Base-by-base conservation (phyloP, 2,888 invertebrate species). In the Polyommatus iphigenia region DNA sequence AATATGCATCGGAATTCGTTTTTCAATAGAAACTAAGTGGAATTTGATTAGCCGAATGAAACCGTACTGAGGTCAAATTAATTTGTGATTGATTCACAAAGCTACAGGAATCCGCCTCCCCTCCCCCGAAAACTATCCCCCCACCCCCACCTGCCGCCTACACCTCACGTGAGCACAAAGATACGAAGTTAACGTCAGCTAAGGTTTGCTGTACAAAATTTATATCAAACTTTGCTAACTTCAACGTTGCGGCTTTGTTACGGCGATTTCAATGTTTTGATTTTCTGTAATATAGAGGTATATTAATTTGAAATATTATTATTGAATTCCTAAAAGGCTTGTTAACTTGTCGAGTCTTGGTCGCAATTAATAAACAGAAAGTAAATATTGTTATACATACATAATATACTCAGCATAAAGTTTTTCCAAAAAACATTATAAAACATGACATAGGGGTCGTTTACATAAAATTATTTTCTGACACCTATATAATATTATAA, bases 51-150 rank as follows among this genome's bases (percentile, higher is more conserved):
- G 78, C 62, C 59, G 84, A 88, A 85, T 87, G 85, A 85, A 87
- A 85, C 88, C 84, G 41, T 59, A 75, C 41, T 71, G 87, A 86
- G 87, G 86, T 85, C 85, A 87, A 91, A 91, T 91, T 91, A 91
- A 90, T 89, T 90, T 89, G 86, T 91, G 91, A 92, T 92, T 90
- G 91, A 91, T 92, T 90, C 89, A 89, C 89, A 92, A 91, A 90
- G 90, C 91, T 90, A 88, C 89, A 88, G 89, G 90, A 88, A 89
- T 87, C 82, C 84, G 24, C 36, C 46, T 15, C 20, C 24, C 50
- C 73, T 10, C 72, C 8, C 10, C 20, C 72, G 7, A 18, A 62
- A 62, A 62, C 83, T 83, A 78, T 81, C 81, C 76, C 78, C 81
- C 82, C 80, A 81, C 80, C 80, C 80, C 81, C 78, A 84, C 83